Evolutionary conservation across 2,888 invertebrate genomes (phyloP).

Genomic region (Teinopalpus imperialis): DNA sequence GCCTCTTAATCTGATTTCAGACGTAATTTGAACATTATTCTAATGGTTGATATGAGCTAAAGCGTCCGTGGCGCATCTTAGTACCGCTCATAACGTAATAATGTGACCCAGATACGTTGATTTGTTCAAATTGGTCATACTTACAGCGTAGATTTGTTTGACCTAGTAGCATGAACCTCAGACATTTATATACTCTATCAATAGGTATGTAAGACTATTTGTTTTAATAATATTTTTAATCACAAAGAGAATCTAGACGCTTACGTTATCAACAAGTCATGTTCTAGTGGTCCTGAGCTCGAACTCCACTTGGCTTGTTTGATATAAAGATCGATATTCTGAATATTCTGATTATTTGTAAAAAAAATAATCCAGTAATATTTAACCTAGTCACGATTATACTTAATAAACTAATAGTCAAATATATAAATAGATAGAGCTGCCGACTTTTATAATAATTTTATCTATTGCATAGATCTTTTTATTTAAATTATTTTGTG

Average conservation of each 20-base stretch:
- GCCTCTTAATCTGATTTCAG: conserved; percentile 15
- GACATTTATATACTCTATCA: conserved; percentile 7
- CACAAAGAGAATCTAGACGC: too few species aligned
- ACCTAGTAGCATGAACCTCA: conserved; percentile 40
- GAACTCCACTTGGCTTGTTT: too few species aligned
- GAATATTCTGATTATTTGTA: too few species aligned
- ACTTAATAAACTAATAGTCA: too few species aligned
- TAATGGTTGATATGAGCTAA: conserved; percentile 22
- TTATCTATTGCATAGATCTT: not conserved
- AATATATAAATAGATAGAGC: too few species aligned
- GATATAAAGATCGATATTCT: too few species aligned
- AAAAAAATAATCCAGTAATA: too few species aligned
- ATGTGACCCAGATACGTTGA: conserved; percentile 69
- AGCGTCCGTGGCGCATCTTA: conserved; percentile 32
- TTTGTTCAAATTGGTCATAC: conserved; percentile 69
- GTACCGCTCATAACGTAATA: conserved; percentile 48
- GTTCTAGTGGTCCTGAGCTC: too few species aligned
- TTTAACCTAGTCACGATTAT: too few species aligned
- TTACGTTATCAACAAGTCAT: too few species aligned
- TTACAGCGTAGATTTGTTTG: conserved; percentile 55
- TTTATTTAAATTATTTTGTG: not conserved
- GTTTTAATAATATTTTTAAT: too few species aligned
- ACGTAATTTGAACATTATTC: conserved; percentile 16
- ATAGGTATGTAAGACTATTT: not conserved
- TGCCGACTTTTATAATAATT: not conserved